A percentile compares a stretch with the other conserved stretches of the same genome.
Conservation (phyloP, 1,140 invertebrate genomes). For the Drosophila subpulchrella region DNA sequence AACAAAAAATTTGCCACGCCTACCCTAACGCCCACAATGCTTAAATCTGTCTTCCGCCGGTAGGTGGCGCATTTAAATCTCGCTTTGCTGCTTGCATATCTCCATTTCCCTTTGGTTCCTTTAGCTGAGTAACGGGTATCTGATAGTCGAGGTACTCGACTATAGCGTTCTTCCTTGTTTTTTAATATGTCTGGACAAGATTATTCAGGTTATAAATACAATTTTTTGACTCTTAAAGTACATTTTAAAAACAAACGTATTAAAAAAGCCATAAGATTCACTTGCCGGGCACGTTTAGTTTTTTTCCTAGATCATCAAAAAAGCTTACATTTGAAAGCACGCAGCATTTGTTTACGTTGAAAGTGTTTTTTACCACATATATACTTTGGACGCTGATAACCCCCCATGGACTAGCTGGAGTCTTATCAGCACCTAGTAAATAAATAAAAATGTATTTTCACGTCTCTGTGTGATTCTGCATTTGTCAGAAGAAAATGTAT, state of each 20-base stretch:
- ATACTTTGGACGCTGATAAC: slow-evolving; percentile 19
- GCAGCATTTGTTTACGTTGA: slow-evolving; percentile 25
- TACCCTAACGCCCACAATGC: too few species aligned
- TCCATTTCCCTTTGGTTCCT: too few species aligned
- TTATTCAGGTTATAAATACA: slow-evolving; percentile 13
- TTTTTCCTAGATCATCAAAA: slow-evolving; percentile 4
- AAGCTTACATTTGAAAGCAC: slow-evolving; percentile 1
- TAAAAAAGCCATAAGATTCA: slow-evolving; percentile 1
- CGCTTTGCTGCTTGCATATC: too few species aligned
- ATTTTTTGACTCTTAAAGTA: neutral
- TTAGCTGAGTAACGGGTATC: too few species aligned
- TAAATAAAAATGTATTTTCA: neutral
- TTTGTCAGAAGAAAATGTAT: slow-evolving; percentile 24
- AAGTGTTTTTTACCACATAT: neutral
- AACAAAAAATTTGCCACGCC: too few species aligned
- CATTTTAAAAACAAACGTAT: neutral
- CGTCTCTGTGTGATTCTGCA: slow-evolving; percentile 4
- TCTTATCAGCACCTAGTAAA: slow-evolving; percentile 28
- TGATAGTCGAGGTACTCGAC: too few species aligned
- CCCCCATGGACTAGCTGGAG: slow-evolving; percentile 12
- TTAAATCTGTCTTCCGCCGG: too few species aligned
- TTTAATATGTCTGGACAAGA: slow-evolving; percentile 33
- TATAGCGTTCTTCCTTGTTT: too few species aligned
- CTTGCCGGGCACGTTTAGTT: neutral
- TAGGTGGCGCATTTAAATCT: too few species aligned